Conservation (phyloP, 2,113 vertebrate species). For the Pterocles gutturalis region DNA sequence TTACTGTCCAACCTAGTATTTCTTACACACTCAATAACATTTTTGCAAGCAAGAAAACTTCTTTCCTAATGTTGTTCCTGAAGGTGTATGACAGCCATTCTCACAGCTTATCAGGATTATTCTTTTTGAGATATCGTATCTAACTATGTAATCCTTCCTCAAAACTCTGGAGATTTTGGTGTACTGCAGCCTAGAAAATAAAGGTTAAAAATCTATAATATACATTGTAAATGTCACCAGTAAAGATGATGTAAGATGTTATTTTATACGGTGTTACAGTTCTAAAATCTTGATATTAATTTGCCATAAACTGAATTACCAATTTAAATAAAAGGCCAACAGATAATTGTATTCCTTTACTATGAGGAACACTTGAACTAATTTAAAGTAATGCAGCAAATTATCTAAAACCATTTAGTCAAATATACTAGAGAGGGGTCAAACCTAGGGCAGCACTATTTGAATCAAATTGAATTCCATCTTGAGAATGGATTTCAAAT, state of each 20-base stretch:
- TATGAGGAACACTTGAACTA: not conserved
- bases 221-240: not conserved
- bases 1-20: not conserved
- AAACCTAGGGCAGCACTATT: constrained; percentile 36
- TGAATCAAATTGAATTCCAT: constrained; percentile 48
- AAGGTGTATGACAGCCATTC: not conserved
- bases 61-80: not conserved
- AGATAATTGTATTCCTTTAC: constrained; percentile 21
- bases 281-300: not conserved
- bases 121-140: not conserved
- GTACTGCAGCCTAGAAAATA: not conserved
- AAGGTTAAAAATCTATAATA: not conserved
- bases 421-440: constrained; percentile 17
- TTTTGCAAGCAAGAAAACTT: not conserved
- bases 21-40: not conserved
- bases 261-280: not conserved
- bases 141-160: not conserved
- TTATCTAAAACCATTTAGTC: constrained; percentile 48
- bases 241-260: not conserved
- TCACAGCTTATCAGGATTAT: not conserved
- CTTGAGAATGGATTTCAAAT: constrained; percentile 49
- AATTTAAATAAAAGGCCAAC: constrained; percentile 37
- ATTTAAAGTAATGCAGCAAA: constrained; percentile 53
- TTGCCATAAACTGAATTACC: not conserved
- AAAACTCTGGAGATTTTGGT: not conserved